Base-by-base conservation (phyloP, 2,888 invertebrate genomes). In the Dichetophora obliterata region DNA sequence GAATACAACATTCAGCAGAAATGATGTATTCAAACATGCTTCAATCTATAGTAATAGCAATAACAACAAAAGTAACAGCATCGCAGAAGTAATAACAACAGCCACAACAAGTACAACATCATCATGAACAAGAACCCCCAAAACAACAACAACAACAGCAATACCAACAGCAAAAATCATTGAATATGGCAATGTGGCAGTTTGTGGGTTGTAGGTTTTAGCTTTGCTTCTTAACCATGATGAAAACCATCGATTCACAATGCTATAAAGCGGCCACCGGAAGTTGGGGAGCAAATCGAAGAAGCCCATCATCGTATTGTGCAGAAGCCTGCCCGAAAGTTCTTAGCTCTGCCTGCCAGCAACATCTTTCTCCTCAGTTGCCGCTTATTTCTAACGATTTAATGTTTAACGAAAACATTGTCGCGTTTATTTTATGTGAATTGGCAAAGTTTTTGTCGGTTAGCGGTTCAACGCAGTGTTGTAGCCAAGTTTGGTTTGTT, bases 401-500 rank as follows among this genome's bases (percentile, higher is more conserved):
- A 68, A 68, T 68, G 68, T 50, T 68, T 14, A 22, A 22, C 27
- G 68, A 68, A 68, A 68, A 68, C 68, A 68, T 68, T 50, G 68
- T 68, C 68, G 50, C 68, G 68, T 50, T 68, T 50, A 50, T 27
- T 50, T 24, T 43, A 43, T 50, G 68, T 24, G 68, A 50, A 68
- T 50, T 48, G 50, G 16, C 24, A 68, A 50, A 48, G 68, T 68
- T 68, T 68, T 68, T 43, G 11, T 22, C 31, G 57, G 19, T 66
- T 68, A 5, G 16, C 43, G 54, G 52, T 59, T 77, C 43, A 68
- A 43, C 43, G 61, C 68, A 69, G 70, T 76, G 68, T 52, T 70
- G 11, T 48, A 69, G 5, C 16, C 27, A 50, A 43, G 43, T 43
- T 43, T 4, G 6, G 43, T n/a, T n/a, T n/a, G 2, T 50, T 43